Evolutionary conservation across 2,888 invertebrate genomes (phyloP).

Genomic region (Papilio protenor): DNA sequence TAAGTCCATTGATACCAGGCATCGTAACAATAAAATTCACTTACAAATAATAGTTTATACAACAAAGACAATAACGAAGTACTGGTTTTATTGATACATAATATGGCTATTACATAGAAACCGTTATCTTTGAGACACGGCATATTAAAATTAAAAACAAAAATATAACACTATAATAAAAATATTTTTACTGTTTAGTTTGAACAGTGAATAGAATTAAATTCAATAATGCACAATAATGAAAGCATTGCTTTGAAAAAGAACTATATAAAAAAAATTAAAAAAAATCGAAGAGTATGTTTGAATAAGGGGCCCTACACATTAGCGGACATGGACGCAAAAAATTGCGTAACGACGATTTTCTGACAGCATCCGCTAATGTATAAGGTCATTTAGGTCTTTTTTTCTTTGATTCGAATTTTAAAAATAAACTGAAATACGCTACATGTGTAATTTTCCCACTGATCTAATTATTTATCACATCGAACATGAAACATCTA

Average conservation of each 20-base stretch:
- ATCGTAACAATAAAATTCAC: constrained; percentile 35
- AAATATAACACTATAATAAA: constrained; percentile 36
- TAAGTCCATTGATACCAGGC: constrained; percentile 15
- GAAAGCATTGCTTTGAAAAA: background rate
- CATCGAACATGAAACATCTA: background rate
- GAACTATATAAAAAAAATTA: background rate
- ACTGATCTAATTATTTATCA: constrained; percentile 1
- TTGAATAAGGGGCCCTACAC: background rate
- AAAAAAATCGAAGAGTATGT: background rate
- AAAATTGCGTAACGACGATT: background rate
- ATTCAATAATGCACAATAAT: constrained; percentile 10
- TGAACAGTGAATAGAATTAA: background rate
- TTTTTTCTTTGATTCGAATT: background rate
- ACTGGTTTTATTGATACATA: constrained; percentile 20
- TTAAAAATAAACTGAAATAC: background rate
- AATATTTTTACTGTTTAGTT: background rate
- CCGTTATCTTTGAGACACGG: constrained; percentile 12
- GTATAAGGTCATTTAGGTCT: background rate
- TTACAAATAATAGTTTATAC: constrained; percentile 26
- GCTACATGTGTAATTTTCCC: background rate
- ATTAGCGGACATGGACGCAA: background rate
- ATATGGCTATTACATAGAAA: constrained; percentile 18
- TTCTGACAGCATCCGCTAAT: background rate
- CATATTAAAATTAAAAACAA: constrained; percentile 39
- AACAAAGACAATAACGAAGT: constrained; percentile 19